phyloP scores from a whole-genome alignment of 53 echinoderm and acorn worm species.

The Mesocentrotus franciscanus region DNA sequence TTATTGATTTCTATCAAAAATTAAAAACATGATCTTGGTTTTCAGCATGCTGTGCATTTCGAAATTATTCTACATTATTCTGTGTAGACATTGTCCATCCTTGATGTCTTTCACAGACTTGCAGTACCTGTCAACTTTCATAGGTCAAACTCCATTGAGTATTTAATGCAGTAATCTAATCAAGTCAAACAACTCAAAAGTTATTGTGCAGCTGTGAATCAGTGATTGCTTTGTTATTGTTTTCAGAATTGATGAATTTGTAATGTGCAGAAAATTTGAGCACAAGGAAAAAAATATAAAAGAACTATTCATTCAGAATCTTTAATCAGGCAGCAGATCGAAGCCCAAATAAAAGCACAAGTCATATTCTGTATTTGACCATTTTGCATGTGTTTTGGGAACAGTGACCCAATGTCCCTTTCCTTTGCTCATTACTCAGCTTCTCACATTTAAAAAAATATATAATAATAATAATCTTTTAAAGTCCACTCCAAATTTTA shows the following conservation, averaged over 20 bases:
- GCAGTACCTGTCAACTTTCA: conserved; percentile 1
- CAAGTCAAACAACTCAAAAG: neutral
- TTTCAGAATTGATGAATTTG: neutral
- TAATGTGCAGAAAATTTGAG: neutral
- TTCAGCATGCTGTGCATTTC: neutral
- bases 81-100: neutral
- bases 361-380: neutral
- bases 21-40: neutral
- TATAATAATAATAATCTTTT: too few species aligned
- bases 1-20: too few species aligned
- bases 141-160: neutral
- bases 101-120: neutral
- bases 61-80: neutral
- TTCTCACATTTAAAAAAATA: too few species aligned
- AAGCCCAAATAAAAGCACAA: neutral
- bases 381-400: neutral
- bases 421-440: too few species aligned
- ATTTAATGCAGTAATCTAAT: conserved; percentile 41
- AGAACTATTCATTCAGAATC: neutral
- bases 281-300: neutral
- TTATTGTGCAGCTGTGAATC: conserved; percentile 5
- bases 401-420: too few species aligned
- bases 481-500: too few species aligned
- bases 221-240: conserved; percentile 5
- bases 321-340: too few species aligned